A percentile compares a stretch with the other conserved stretches of the same genome.
These are phyloP conservation scores for Strigops habroptila DNA, from an alignment of 2,113 vertebrate species.

Conservation along the genomic window DNA sequence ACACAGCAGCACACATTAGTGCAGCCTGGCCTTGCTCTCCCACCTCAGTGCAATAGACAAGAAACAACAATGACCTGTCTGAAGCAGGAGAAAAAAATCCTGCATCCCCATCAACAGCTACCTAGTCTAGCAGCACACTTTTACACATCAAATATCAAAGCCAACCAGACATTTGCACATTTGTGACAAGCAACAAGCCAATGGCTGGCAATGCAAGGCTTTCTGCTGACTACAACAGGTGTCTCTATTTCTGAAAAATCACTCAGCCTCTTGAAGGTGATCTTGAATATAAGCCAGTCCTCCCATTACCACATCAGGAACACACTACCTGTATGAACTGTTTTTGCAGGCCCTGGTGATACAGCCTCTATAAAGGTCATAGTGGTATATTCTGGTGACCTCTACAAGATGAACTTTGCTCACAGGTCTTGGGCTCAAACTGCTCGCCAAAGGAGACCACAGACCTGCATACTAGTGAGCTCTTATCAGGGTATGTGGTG, in stretches of 20 bases:
- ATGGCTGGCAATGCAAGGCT: background rate
- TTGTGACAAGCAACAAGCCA: background rate
- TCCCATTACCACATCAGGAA: background rate
- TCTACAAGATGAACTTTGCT: background rate
- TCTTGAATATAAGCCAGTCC: background rate
- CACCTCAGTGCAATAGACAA: background rate
- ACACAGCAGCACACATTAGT: background rate
- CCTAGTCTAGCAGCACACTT: background rate
- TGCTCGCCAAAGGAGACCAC: background rate
- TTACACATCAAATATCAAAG: background rate
- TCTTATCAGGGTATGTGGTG: background rate
- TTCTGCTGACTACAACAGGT: background rate
- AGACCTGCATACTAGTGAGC: background rate
- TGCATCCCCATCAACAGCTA: background rate
- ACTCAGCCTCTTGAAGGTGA: background rate
- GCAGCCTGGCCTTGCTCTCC: background rate
- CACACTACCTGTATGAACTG: background rate
- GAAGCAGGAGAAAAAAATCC: background rate
- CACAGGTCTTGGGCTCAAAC: background rate
- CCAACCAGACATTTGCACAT: background rate
- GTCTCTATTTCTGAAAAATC: background rate
- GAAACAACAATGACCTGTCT: background rate
- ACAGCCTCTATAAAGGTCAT: background rate
- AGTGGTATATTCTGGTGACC: background rate
- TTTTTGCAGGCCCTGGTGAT: background rate